Base-by-base conservation (phyloP, 2,888 invertebrate species). In the Apamea crenata region DNA sequence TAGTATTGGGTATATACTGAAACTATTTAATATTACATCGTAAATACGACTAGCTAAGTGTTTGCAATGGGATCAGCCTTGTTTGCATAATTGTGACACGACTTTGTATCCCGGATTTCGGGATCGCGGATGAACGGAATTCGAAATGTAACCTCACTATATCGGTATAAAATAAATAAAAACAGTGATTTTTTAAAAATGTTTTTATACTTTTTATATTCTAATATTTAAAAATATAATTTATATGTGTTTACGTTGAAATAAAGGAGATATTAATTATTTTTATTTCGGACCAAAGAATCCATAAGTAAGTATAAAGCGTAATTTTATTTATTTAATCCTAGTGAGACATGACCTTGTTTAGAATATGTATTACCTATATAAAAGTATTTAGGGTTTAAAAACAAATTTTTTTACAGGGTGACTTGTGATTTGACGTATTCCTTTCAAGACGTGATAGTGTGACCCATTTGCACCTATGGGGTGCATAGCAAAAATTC, bases 71-170 rank as follows among this genome's bases (percentile, higher is more conserved):
- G 61, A 72, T 82, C 44, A 65, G 29, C 16, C 36, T 81, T 32
- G 67, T 84, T 84, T 71, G 70, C 72, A 85, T 83, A 85, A 77
- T 53, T 44, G 47, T 40, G 61, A 70, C 81, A 63, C 53, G 66
- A 67, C 82, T 81, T 74, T 61, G 69, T 73, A 36, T 61, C 81
- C 36, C 80, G 66, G 76, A 81, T 67, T 83, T 76, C 12, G 47
- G 50, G 21, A 36, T 63, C 50, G 66, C 56, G 47, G 61, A 66
- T 81, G 40, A 65, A 81, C 63, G 44, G 73, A 76, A 84, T 81
- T 70, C 3, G 47, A 47, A 73, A 85, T 73, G 50, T 56, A 44
- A 66, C 66, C 32, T 40, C 70, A 65, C 14, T 59, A 44, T 63
- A 53, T 47, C 40, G 44, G 12, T 59, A 47, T 63, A 63, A 25